Evolutionary conservation across 1,140 invertebrate species (phyloP).

Genomic region (Lepidurus packardi): DNA sequence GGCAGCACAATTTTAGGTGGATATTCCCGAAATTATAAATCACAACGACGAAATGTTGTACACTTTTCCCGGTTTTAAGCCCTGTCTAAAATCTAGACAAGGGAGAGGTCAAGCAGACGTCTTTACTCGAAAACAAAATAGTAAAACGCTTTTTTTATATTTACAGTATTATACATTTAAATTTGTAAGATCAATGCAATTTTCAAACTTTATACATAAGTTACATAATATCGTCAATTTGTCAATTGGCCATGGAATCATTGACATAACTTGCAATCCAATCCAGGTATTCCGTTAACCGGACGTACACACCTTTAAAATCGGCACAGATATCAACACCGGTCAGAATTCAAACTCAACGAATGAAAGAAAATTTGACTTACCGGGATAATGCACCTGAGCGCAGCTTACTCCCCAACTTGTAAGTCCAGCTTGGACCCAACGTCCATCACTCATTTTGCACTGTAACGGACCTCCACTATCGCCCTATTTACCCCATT

Average conservation of each 20-base stretch:
- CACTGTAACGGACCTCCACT: constrained; percentile 37
- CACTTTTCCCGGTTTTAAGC: too few species aligned
- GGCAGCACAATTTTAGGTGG: too few species aligned
- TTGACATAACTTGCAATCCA: not conserved
- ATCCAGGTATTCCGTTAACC: not conserved
- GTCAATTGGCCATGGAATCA: not conserved
- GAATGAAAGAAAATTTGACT: not conserved
- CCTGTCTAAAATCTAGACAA: too few species aligned
- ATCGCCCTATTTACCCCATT: constrained; percentile 31
- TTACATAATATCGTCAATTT: not conserved
- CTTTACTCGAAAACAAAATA: too few species aligned
- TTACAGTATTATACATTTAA: too few species aligned
- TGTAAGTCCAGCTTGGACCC: constrained; percentile 36
- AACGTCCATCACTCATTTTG: constrained; percentile 33
- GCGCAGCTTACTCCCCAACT: constrained; percentile 35
- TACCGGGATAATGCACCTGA: not conserved
- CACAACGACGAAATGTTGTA: too few species aligned
- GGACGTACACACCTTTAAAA: not conserved
- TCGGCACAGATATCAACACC: not conserved
- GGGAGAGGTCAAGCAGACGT: too few species aligned
- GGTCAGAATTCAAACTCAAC: not conserved
- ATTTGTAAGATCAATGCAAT: too few species aligned
- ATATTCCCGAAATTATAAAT: too few species aligned
- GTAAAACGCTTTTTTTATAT: too few species aligned
- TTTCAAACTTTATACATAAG: not conserved